These are phyloP conservation scores for Bilobella aurantiaca DNA, from an alignment of 1,140 invertebrate genomes.

Conservation along the genomic window DNA sequence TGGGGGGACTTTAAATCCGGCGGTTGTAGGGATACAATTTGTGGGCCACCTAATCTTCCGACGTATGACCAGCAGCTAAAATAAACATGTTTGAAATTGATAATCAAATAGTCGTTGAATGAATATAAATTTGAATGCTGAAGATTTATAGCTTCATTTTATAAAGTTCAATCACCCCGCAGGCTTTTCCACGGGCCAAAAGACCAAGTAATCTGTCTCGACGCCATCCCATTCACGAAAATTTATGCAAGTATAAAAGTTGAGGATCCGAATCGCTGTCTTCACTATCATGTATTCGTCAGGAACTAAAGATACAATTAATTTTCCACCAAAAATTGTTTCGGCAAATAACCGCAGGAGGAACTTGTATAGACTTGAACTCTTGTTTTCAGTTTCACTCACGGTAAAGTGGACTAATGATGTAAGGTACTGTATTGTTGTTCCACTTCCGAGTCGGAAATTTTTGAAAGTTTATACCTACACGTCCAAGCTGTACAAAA, in stretches of 20 bases:
- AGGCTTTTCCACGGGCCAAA: slow-evolving; percentile 55
- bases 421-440: slow-evolving; percentile 50
- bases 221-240: slow-evolving; percentile 54
- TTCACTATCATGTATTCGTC: slow-evolving; percentile 49
- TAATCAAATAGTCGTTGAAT: not conserved
- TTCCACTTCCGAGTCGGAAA: slow-evolving; percentile 55
- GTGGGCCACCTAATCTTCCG: slow-evolving; percentile 46
- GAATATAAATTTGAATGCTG: no score
- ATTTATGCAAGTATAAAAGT: slow-evolving; percentile 52
- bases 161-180: slow-evolving; percentile 41
- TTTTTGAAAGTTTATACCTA: slow-evolving; percentile 53
- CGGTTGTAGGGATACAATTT: slow-evolving; percentile 53
- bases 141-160: no score
- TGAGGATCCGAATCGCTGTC: slow-evolving; percentile 48
- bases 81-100: slow-evolving; percentile 4
- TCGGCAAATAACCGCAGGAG: no score
- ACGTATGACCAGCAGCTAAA: slow-evolving; percentile 56
- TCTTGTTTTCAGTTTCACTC: slow-evolving; percentile 25
- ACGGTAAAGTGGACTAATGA: slow-evolving; percentile 52
- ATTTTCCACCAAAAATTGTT: no score
- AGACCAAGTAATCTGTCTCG: slow-evolving; percentile 50
- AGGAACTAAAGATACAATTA: no score
- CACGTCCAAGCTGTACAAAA: no score
- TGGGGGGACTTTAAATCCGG: slow-evolving; percentile 49
- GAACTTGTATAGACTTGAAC: not conserved